Evolutionary conservation across 92 coral and sea anemone genomes (phyloP).

Genomic region (Ricordea florida): DNA sequence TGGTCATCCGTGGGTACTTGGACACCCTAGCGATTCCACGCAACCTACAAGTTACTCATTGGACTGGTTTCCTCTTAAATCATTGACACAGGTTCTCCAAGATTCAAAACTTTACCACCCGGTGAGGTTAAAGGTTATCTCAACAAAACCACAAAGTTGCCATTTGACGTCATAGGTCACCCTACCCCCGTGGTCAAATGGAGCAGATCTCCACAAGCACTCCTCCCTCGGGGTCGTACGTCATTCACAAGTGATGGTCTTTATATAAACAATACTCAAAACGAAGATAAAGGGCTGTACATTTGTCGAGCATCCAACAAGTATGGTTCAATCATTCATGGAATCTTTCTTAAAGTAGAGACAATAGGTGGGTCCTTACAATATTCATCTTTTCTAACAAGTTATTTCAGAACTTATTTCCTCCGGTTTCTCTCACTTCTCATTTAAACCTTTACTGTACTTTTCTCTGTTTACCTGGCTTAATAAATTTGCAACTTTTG

Average conservation of each 20-base stretch:
- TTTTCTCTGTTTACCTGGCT: too few species aligned
- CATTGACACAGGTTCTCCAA: background rate
- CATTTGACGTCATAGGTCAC: slow-evolving; percentile 25
- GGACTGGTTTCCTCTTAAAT: background rate
- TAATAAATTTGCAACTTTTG: too few species aligned
- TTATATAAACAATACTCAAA: slow-evolving; percentile 1
- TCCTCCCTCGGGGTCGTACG: slow-evolving; percentile 23
- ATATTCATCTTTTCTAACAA: too few species aligned
- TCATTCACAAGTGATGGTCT: background rate
- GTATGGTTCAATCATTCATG: slow-evolving; percentile 32
- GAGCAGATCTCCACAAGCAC: slow-evolving; percentile 18
- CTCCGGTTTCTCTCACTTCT: too few species aligned
- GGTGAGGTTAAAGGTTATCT: background rate
- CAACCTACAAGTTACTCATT: too few species aligned
- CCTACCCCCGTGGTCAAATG: slow-evolving; percentile 46
- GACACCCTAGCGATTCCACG: too few species aligned
- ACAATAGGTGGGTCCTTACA: slow-evolving; percentile 32
- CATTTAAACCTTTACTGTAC: too few species aligned
- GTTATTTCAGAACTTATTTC: too few species aligned
- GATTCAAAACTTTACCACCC: background rate
- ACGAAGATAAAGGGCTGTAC: slow-evolving; percentile 40
- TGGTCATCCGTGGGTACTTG: too few species aligned
- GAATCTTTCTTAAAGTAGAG: slow-evolving; percentile 9
- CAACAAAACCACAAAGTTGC: slow-evolving; percentile 21
- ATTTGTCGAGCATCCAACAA: slow-evolving; percentile 34